Conservation (phyloP, 2,113 vertebrate genomes). For the Zosterops hypoxanthus region DNA sequence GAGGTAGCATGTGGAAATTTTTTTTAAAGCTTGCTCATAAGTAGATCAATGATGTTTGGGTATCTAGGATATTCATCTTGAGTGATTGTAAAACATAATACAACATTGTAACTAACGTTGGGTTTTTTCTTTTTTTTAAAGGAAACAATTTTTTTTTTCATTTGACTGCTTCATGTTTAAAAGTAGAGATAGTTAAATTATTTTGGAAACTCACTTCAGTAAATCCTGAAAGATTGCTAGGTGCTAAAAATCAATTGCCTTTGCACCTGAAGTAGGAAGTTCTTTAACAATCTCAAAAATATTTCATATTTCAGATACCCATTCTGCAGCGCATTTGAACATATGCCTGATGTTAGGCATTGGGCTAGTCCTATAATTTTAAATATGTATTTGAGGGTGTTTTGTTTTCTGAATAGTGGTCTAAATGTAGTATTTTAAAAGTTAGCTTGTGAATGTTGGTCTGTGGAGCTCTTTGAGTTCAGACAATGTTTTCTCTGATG, state of each 20-base stretch:
- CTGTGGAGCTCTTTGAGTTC: background rate
- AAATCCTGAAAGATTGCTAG: background rate
- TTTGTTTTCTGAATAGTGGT: background rate
- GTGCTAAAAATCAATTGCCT: background rate
- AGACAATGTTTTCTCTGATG: background rate
- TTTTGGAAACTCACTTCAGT: background rate
- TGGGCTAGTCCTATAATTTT: background rate
- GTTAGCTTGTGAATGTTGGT: background rate
- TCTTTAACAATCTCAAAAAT: background rate
- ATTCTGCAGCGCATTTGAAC: background rate
- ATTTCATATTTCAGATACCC: background rate
- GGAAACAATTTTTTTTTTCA: background rate
- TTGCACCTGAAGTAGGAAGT: background rate
- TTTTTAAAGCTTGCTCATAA: background rate
- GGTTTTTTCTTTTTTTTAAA: background rate
- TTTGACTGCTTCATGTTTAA: background rate
- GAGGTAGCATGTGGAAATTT: fast-evolving
- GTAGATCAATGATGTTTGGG: background rate
- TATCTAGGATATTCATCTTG: background rate
- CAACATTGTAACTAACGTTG: background rate
- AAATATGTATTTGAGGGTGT: background rate
- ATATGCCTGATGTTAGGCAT: background rate
- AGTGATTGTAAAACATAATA: background rate
- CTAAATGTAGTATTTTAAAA: background rate
- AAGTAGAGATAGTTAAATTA: background rate